A percentile compares a stretch with the other conserved stretches of the same genome.
Conservation (phyloP, 1,140 invertebrate genomes). For the Paraescarpia echinospica region DNA sequence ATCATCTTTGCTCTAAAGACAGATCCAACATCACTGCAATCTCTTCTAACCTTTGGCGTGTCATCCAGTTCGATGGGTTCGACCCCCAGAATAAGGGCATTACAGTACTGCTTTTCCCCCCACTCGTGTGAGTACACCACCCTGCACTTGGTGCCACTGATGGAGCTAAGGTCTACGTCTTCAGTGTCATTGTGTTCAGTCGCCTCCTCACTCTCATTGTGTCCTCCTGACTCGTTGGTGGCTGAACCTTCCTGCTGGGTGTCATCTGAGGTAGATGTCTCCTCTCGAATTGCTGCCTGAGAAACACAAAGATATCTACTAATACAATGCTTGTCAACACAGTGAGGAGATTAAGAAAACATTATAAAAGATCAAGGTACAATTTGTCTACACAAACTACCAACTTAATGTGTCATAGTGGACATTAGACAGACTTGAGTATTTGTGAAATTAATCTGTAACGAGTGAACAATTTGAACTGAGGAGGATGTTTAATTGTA, state of each 20-base stretch:
- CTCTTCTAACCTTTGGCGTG: not conserved
- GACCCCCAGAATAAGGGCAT: not conserved
- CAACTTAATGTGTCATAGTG: too few species aligned
- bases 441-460: too few species aligned
- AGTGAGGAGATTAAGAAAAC: too few species aligned
- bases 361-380: too few species aligned
- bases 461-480: too few species aligned
- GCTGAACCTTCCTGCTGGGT: not conserved
- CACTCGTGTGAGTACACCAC: not conserved
- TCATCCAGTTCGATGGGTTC: not conserved
- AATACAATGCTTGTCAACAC: too few species aligned
- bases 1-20: not conserved
- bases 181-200: not conserved
- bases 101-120: not conserved
- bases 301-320: not conserved
- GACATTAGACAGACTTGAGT: too few species aligned
- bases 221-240: not conserved
- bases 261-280: not conserved
- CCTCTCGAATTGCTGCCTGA: not conserved
- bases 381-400: too few species aligned
- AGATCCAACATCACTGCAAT: not conserved
- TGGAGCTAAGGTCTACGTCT: not conserved
- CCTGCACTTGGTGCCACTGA: slow-evolving; percentile 12
- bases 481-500: too few species aligned
- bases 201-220: not conserved